phyloP scores from a whole-genome alignment of 2,113 vertebrate genomes.

The Otocyon megalotis region DNA sequence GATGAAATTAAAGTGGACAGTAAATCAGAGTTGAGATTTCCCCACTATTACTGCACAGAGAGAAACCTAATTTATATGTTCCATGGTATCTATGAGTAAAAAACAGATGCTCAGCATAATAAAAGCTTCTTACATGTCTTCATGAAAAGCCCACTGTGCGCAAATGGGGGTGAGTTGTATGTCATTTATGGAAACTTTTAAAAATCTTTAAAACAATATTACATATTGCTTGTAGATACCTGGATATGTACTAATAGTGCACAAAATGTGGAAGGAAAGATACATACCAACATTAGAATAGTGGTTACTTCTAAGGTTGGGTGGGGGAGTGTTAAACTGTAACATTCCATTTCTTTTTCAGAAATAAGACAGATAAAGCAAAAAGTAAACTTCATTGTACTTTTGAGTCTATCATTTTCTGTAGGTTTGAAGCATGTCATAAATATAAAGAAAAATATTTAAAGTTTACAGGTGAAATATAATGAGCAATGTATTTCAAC shows the following conservation, averaged over 20 bases:
- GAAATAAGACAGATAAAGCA: neutral
- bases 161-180: neutral
- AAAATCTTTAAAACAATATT: neutral
- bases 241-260: neutral
- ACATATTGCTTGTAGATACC: neutral
- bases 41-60: neutral
- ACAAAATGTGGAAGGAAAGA: neutral
- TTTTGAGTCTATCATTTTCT: neutral
- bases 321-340: neutral
- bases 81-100: neutral
- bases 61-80: neutral
- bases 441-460: neutral
- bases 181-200: neutral
- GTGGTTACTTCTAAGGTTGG: neutral
- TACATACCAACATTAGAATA: neutral
- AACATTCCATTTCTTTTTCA: slow-evolving; percentile 33
- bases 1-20: neutral
- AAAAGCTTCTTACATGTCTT: neutral
- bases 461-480: neutral
- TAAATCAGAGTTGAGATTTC: neutral
- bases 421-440: neutral
- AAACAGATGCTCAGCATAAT: neutral
- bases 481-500: neutral
- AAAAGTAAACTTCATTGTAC: neutral
- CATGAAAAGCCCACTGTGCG: neutral